Evolutionary conservation across 2,113 vertebrate species (phyloP).

Genomic region (Odontesthes bonariensis): DNA sequence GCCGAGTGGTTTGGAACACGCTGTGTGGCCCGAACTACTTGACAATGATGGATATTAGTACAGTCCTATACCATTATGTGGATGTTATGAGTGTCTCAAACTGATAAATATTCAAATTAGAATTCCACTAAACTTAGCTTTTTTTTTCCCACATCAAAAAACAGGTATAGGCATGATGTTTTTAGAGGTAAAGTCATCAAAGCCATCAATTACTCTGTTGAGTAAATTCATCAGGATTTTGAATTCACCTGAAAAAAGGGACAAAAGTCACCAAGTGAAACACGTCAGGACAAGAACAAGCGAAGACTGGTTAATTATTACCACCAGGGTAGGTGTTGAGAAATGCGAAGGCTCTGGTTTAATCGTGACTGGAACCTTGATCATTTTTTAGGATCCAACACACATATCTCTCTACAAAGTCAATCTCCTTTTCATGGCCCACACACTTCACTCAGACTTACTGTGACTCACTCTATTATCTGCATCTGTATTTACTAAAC

Average conservation of each 20-base stretch:
- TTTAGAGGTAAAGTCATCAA: no score
- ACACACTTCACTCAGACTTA: constrained; percentile 24
- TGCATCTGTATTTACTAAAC: constrained; percentile 28
- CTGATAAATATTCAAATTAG: background rate
- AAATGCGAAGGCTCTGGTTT: background rate
- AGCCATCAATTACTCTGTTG: no score
- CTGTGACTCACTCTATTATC: constrained; percentile 31
- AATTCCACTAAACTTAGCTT: background rate
- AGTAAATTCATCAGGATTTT: no score
- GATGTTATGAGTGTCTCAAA: background rate
- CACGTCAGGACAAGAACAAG: constrained; percentile 4
- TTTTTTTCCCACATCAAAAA: background rate
- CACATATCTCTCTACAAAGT: background rate
- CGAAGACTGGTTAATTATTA: constrained; percentile 20
- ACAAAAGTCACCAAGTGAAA: constrained; percentile 14
- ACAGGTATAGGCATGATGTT: background rate
- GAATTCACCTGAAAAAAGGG: background rate
- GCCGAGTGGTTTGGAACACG: background rate
- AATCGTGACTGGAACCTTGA: constrained; percentile 1
- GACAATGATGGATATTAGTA: background rate
- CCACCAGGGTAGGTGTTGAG: background rate
- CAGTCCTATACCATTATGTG: background rate
- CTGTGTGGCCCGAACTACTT: no score
- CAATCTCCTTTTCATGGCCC: background rate
- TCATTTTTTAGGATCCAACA: constrained; percentile 14